Base-by-base conservation (phyloP, 2,113 vertebrate genomes). In the Zosterops lateralis region DNA sequence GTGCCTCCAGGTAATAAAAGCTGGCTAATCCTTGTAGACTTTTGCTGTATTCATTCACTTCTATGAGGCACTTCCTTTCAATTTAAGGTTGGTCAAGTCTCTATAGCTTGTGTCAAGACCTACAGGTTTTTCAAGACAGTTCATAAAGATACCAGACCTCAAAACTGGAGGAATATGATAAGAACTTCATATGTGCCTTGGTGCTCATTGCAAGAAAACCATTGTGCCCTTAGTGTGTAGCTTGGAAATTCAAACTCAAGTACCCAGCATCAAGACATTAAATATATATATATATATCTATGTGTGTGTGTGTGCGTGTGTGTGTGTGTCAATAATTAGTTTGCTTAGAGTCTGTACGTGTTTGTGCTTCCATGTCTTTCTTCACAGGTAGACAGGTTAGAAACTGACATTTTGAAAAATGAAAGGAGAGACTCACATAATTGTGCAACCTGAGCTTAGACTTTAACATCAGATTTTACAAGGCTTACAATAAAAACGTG, bases 401-500 rank as follows among this genome's bases (percentile, higher is more conserved):
- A 85, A 90, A 75, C 56, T 68, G 53, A 84, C 71, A 73, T 79
- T 91, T 94, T 42, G 71, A 84, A 95, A 96, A 92, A 92, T 71
- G 74, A 88, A 91, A 92, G 78, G 40, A 84, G 72, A 84, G 56
- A 51, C 67, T 89, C 82, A 77, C 42, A 48, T 79, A 91, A 93
- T 95, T 92, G 64, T 45, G 40, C 72, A 56, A 92, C 81, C 84
- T 0, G 2, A 94, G 75, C 40, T 91, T 83, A 89, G 68, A 75
- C 84, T 92, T 95, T 80, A 95, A 66, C 82, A 89, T 48, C 47
- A 66, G 84, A 76, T 85, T 95, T 95, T 89, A 91, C 88, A 77
- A 91, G 60, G 83, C 61, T 80, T 84, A 82, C 68, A 71, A 50
- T 83, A 83, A 83, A 93, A 85, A 42, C 1, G 14, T 85, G 56